A percentile compares a stretch with the other conserved stretches of the same genome.
phyloP scores from a whole-genome alignment of 2,113 vertebrate genomes.

The Limanda limanda region DNA sequence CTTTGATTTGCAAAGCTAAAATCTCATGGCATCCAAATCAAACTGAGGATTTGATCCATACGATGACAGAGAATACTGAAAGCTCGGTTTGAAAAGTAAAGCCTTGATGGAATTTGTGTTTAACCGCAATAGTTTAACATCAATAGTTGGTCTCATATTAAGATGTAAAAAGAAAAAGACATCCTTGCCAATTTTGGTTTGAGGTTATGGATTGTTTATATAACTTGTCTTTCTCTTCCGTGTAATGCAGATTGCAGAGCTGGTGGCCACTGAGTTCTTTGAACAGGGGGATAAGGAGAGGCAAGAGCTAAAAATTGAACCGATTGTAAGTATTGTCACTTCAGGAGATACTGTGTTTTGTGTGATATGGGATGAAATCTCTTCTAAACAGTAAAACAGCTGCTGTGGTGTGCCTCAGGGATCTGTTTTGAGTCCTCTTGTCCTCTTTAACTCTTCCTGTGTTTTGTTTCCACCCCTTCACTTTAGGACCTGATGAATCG shows the following conservation, averaged over 20 bases:
- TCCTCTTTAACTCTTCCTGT: background rate
- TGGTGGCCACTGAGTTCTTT: slow-evolving; percentile 97
- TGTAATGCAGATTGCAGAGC: slow-evolving; percentile 91
- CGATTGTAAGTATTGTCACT: slow-evolving; percentile 86
- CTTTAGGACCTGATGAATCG: slow-evolving; percentile 97
- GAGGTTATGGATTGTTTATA: background rate
- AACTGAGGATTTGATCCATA: too few species aligned
- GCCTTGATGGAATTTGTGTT: too few species aligned
- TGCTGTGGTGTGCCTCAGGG: slow-evolving; percentile 7
- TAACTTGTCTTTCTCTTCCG: background rate
- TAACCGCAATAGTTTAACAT: too few species aligned
- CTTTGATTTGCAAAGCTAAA: background rate
- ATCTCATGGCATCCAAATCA: background rate
- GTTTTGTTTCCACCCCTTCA: background rate
- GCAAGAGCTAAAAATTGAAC: slow-evolving; percentile 94
- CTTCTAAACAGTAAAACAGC: background rate
- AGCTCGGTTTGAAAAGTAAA: too few species aligned
- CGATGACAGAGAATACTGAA: too few species aligned
- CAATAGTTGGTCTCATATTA: too few species aligned
- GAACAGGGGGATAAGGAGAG: slow-evolving; percentile 98
- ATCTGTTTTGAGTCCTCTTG: background rate
- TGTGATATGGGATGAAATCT: background rate
- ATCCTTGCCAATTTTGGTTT: background rate
- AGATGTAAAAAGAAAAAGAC: too few species aligned
- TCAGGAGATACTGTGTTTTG: background rate